Percentiles rank a stretch among this genome's conserved stretches.
These are phyloP conservation scores for Mastomys coucha DNA, from an alignment of 2,113 vertebrate genomes.

Conservation along the genomic window DNA sequence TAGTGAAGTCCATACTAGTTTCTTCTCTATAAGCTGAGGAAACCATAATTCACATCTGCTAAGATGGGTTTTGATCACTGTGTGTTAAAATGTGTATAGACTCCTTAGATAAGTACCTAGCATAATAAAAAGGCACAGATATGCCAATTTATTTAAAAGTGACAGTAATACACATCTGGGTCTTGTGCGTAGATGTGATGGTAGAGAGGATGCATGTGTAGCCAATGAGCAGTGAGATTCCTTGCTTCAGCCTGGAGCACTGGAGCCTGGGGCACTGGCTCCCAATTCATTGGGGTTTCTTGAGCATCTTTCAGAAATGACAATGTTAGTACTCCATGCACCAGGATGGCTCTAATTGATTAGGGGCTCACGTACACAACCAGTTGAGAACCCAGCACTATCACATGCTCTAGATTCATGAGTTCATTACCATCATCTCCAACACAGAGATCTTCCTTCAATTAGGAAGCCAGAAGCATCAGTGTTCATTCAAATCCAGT, in stretches of 20 bases:
- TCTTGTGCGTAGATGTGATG: neutral
- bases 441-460: neutral
- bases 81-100: neutral
- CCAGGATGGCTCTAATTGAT: neutral
- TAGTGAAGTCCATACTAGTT: neutral
- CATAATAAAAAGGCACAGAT: neutral
- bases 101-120: neutral
- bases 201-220: neutral
- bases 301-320: neutral
- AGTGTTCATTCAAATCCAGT: neutral
- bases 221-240: neutral
- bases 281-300: neutral
- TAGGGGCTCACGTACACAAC: neutral
- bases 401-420: fast-evolving
- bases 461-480: neutral
- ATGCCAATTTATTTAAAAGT: neutral
- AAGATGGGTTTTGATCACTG: neutral
- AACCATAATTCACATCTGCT: neutral
- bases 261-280: neutral
- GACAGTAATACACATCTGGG: neutral
- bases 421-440: neutral
- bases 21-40: neutral
- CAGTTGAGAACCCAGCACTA: neutral
- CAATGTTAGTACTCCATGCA: no score
- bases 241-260: neutral